phyloP scores from a whole-genome alignment of 2,888 invertebrate genomes.

The Phrixothrix hirtus region DNA sequence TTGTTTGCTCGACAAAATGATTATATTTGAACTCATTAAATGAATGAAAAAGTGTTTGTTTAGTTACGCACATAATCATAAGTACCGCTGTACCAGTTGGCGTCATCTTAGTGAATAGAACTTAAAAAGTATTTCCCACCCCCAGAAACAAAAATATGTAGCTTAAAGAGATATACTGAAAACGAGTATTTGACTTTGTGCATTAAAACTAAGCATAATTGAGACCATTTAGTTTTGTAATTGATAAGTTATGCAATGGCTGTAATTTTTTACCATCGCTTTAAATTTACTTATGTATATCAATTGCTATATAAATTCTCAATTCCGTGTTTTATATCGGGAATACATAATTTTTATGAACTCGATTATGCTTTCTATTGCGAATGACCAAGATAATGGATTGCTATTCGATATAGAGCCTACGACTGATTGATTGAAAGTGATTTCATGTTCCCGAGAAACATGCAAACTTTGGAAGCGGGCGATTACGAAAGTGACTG shows the following conservation, averaged over 20 bases:
- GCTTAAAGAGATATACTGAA: constrained; percentile 8
- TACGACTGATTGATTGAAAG: constrained; percentile 45
- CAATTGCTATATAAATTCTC: background rate
- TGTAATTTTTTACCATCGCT: background rate
- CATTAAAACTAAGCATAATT: constrained; percentile 12
- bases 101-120: constrained; percentile 12
- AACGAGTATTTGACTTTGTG: constrained; percentile 4
- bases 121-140: constrained; percentile 8
- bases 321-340: constrained; percentile 3
- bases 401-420: constrained; percentile 39
- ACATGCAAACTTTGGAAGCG: constrained; percentile 42
- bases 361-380: constrained; percentile 7
- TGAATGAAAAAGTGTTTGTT: constrained; percentile 1
- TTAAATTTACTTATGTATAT: background rate
- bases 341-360: constrained; percentile 12
- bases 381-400: constrained; percentile 37
- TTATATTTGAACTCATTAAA: no score
- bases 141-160: constrained; percentile 11
- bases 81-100: background rate
- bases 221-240: constrained; percentile 21
- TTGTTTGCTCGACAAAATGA: no score
- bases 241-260: constrained; percentile 8
- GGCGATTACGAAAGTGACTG: constrained; percentile 43
- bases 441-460: constrained; percentile 40
- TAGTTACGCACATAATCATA: no score